These are phyloP conservation scores for Deilephila porcellus DNA, from an alignment of 2,888 invertebrate genomes.

Conservation along the genomic window DNA sequence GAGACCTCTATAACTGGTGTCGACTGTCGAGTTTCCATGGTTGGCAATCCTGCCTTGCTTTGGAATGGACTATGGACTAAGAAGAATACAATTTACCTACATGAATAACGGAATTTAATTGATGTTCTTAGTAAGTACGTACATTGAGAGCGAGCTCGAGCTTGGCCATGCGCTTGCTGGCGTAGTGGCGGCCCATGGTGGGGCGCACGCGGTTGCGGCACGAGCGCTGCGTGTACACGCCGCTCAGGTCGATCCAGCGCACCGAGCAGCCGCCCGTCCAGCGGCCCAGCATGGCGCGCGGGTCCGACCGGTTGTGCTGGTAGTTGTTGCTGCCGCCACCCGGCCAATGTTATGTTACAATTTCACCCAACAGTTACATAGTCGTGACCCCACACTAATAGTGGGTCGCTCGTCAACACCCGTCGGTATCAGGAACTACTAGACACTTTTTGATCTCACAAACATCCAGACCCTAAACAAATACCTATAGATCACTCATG, in stretches of 20 bases:
- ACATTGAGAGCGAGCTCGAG: slow-evolving; percentile 54
- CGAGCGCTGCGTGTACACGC: slow-evolving; percentile 68
- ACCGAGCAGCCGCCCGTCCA: slow-evolving; percentile 74
- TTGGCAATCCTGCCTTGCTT: not conserved
- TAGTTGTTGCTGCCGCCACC: slow-evolving; percentile 48
- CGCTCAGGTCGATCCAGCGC: slow-evolving; percentile 67
- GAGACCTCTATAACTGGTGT: too few relatives aligned
- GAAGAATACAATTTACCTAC: too few relatives aligned
- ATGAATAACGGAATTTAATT: too few relatives aligned
- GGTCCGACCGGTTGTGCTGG: slow-evolving; percentile 44
- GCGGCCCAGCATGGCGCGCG: slow-evolving; percentile 61
- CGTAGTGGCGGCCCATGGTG: slow-evolving; percentile 61
- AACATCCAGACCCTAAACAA: too few relatives aligned
- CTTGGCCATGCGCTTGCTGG: slow-evolving; percentile 69
- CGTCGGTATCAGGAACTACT: too few relatives aligned
- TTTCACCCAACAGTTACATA: too few relatives aligned
- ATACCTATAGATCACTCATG: too few relatives aligned
- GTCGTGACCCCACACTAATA: too few relatives aligned
- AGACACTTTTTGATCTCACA: too few relatives aligned
- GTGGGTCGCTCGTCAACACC: too few relatives aligned
- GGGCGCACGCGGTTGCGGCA: slow-evolving; percentile 60
- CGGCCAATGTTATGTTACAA: not conserved
- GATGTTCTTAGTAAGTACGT: not conserved
- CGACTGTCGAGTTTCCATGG: too few relatives aligned
- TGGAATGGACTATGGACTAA: too few relatives aligned